A percentile compares a stretch with the other conserved stretches of the same genome.
Conservation (phyloP, 2,797 vertebrate genomes). For the Pseudochirops corinnae region DNA sequence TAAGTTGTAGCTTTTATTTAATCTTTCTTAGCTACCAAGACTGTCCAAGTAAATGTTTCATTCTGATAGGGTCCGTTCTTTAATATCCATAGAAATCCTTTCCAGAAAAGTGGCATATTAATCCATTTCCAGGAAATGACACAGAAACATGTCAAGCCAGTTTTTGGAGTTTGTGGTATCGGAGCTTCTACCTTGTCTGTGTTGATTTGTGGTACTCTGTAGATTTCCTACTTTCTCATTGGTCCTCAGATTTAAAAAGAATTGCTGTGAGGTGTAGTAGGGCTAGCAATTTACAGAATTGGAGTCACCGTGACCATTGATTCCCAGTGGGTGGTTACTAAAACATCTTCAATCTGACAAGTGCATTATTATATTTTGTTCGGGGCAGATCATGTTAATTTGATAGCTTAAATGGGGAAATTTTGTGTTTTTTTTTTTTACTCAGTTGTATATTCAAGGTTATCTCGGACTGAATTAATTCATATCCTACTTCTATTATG, state of each 20-base stretch:
- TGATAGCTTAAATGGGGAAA: slow-evolving; percentile 3
- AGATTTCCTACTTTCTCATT: background rate
- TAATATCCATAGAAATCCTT: background rate
- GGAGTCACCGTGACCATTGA: background rate
- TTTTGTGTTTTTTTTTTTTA: background rate
- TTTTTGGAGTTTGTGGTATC: background rate
- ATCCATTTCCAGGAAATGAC: background rate
- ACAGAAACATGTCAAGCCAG: background rate
- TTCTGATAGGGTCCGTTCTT: background rate
- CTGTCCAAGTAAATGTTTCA: background rate
- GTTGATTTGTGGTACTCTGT: background rate
- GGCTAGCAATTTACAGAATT: background rate
- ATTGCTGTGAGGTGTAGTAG: no score
- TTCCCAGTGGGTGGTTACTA: background rate
- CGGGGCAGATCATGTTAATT: slow-evolving; percentile 28
- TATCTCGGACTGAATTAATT: background rate
- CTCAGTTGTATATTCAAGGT: background rate
- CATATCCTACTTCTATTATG: background rate
- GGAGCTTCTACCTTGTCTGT: background rate
- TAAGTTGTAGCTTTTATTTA: slow-evolving; percentile 17
- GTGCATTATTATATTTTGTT: slow-evolving; percentile 3
- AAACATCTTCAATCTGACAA: background rate
- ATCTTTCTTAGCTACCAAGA: background rate
- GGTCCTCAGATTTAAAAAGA: background rate
- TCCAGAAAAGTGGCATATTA: background rate